Percentiles rank a stretch among this genome's conserved stretches.
Conservation (phyloP, 1,140 invertebrate genomes). For the Andricus grossulariae region DNA sequence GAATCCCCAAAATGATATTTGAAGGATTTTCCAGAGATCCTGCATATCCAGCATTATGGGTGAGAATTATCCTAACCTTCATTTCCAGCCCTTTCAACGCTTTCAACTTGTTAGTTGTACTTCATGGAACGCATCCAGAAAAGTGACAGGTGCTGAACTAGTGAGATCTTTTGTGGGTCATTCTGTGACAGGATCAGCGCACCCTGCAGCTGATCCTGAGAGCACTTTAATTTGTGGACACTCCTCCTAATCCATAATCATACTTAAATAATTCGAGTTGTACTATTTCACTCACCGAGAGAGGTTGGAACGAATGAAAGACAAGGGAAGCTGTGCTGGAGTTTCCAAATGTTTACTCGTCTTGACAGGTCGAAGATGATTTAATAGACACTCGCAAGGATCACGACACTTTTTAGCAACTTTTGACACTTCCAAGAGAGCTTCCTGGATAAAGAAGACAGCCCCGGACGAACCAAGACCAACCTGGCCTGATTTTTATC, state of each 20-base stretch:
- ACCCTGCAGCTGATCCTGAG: slow-evolving; percentile 39
- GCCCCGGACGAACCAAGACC: slow-evolving; percentile 51
- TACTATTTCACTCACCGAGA: slow-evolving; percentile 5
- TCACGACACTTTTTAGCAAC: slow-evolving; percentile 1
- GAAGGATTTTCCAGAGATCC: neutral
- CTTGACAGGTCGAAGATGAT: slow-evolving; percentile 38
- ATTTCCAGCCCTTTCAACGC: neutral
- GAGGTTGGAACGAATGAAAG: neutral
- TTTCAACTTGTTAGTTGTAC: neutral
- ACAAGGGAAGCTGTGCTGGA: neutral
- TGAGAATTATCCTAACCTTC: slow-evolving; percentile 20
- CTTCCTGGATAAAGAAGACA: slow-evolving; percentile 9
- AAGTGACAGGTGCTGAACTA: slow-evolving; percentile 30
- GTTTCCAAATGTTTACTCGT: slow-evolving; percentile 28
- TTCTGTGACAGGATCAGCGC: slow-evolving; percentile 35
- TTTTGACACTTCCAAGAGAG: slow-evolving; percentile 28
- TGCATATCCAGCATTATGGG: too few species aligned
- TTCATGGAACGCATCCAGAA: slow-evolving; percentile 24
- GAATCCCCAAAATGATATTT: neutral
- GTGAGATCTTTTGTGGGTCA: slow-evolving; percentile 52
- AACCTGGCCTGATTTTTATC: slow-evolving; percentile 63
- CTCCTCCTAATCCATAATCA: neutral
- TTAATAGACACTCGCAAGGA: slow-evolving; percentile 14
- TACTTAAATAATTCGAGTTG: neutral
- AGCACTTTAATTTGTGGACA: neutral